A percentile compares a stretch with the other conserved stretches of the same genome.
Evolutionary conservation across 2,888 invertebrate genomes (phyloP).

Genomic region (Lymantria dispar): DNA sequence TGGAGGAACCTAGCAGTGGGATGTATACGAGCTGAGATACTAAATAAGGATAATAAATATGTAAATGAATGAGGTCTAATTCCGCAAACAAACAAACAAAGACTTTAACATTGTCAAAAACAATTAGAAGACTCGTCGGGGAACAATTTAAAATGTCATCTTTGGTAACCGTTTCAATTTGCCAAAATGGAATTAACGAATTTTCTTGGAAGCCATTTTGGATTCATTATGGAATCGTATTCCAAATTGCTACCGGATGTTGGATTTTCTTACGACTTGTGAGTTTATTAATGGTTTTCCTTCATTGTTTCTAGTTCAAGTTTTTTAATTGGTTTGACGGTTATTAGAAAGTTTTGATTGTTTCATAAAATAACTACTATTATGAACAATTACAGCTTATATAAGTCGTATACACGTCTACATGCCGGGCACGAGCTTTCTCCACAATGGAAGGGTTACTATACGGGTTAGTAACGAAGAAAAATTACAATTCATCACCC

Average conservation of each 20-base stretch:
- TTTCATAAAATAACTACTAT: too few species aligned
- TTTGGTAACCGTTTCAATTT: constrained; percentile 40
- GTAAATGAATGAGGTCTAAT: constrained; percentile 5
- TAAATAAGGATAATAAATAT: neutral
- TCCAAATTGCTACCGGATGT: constrained; percentile 2
- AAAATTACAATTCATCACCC: too few species aligned
- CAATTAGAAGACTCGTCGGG: constrained; percentile 33
- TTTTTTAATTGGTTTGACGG: neutral
- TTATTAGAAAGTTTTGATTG: too few species aligned
- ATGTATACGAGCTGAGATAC: too few species aligned
- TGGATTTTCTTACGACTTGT: constrained; percentile 1
- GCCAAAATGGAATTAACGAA: constrained; percentile 35
- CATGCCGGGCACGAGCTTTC: too few species aligned
- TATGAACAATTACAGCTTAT: too few species aligned
- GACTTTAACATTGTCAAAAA: constrained; percentile 23
- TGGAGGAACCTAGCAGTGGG: too few species aligned
- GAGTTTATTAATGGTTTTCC: constrained; percentile 4
- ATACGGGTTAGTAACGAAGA: too few species aligned
- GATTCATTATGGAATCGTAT: constrained; percentile 29
- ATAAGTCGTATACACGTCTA: too few species aligned
- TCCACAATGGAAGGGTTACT: too few species aligned
- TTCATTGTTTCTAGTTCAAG: neutral
- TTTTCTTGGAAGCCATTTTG: constrained; percentile 15
- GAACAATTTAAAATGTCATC: constrained; percentile 43
- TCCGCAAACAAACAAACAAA: constrained; percentile 21